Evolutionary conservation across 2,797 vertebrate genomes (phyloP), one percentile per base, ranked within the genome.

Genomic region (Novumbra hubbsi): DNA sequence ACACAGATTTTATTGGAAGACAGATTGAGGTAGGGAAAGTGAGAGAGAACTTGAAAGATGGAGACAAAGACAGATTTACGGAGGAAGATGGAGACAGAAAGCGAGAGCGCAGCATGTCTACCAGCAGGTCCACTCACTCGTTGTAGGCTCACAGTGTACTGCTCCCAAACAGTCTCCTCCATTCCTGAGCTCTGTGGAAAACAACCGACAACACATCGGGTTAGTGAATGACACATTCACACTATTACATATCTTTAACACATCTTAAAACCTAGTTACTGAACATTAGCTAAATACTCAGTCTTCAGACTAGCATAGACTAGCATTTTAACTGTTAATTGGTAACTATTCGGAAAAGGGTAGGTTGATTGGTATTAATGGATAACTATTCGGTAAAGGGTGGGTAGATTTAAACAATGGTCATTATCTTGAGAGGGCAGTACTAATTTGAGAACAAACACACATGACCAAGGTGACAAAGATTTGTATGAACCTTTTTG

Each of bases 151-250:
- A 98, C 97, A 30, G 96, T 96, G 87, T 94, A 97, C 92, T 98
- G 96, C 86, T 98, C 96, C 97, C 97, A 98, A 80, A 96, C 93
- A 77, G 93, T 89, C 81, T 98, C 96, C 84, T 98, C 97, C 95
- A 96, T 97, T 85, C 91, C 96, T 89, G 95, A 88, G 89, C 92
- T 91, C 96, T 98, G 88, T 66, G 80, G 80, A 85, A 71, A 87
- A 83, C 78, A 90, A 82, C 85, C 72, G 77, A 50, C 19, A 79
- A 72, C 49, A 68, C 21, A 68, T 7, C 1, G 32, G 17, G 68
- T 60, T 60, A 60, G 55, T 24, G 12, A 11, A 14, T 45, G 41
- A 2, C 41, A 45, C 41, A 45, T 45, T 45, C 41, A 45, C 41
- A 60, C 4, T 24, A 24, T 27, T 60, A 27, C 21, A 60, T 60